Evolutionary conservation across 2,113 vertebrate genomes (phyloP), one percentile per base, ranked within the genome.

Genomic region (Saguinus imperator): DNA sequence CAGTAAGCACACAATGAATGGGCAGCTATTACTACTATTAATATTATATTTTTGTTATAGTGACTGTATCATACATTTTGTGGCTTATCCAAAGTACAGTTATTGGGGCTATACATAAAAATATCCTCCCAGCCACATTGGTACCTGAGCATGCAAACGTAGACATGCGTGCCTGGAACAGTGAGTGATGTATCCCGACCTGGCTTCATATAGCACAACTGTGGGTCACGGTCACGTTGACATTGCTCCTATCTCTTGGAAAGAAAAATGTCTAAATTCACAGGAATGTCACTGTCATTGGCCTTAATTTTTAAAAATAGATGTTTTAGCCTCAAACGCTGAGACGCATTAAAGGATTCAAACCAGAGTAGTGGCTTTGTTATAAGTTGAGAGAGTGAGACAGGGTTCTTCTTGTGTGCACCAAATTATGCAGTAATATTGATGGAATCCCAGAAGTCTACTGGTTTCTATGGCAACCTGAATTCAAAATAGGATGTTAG

Each of bases 401-500:
- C n/a, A 52, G 89, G 50, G n/a, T 94, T 98, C 89, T 96, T 96
- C 90, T 40, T 43, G 5, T 84, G 94, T 85, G 94, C 93, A 96
- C 55, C 72, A 88, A 98, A 98, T 98, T 96, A 85, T 95, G 96
- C 97, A 87, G 96, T 94, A 98, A 87, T 98, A 97, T 76, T 43
- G 97, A 98, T 93, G 87, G 95, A 98, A 97, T 85, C 92, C 90
- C 95, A 66, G 87, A 97, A 80, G 93, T 98, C 97, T 95, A 79
- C 97, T 25, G 66, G 98, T 99, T 95, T 50, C 98, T 98, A 98
- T 99, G 97, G 98, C 83, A 99, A 99, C 98, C 81, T 96, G 88
- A 97, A 92, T 97, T 98, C 96, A 95, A 97, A 98, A 97, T 29
- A 97, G 97, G 98, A 98, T 95, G 25, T 58, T 72, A 77, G 73